A percentile compares a stretch with the other conserved stretches of the same genome.
Conservation (phyloP, 2,797 vertebrate genomes). For the Chlorospingus flavigularis region DNA sequence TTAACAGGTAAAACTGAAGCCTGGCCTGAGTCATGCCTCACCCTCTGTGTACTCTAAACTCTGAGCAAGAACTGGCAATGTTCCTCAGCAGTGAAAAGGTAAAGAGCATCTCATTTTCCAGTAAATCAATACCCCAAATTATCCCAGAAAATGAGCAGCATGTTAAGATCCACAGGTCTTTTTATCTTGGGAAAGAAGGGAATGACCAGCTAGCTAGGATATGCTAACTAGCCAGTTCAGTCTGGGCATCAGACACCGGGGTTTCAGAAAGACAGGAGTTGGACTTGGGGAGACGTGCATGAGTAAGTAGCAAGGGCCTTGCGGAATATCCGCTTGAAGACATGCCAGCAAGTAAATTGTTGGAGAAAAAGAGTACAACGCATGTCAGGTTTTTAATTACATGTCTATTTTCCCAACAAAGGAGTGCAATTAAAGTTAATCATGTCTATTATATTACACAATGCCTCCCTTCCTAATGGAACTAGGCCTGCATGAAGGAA, state of each 20-base stretch:
- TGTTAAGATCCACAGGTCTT: neutral
- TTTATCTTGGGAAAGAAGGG: neutral
- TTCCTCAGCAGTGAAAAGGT: neutral
- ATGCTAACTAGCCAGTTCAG: neutral
- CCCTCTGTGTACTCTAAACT: neutral
- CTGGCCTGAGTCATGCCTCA: no score
- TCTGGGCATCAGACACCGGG: rapidly evolving
- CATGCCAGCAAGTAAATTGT: conserved; percentile 34
- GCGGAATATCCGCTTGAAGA: conserved; percentile 2
- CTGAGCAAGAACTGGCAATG: neutral
- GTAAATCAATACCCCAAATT: neutral
- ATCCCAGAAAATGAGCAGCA: neutral
- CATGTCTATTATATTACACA: conserved; percentile 58
- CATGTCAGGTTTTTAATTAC: conserved; percentile 66
- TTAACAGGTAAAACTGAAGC: neutral
- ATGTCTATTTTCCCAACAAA: conserved; percentile 66
- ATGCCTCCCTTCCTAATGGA: conserved; percentile 52
- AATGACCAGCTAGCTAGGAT: neutral
- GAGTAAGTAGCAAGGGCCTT: neutral
- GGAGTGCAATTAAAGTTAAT: conserved; percentile 64
- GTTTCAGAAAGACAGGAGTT: neutral
- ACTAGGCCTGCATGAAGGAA: conserved; percentile 55
- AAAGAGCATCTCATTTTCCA: neutral
- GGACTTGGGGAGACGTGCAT: neutral
- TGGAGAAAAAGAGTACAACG: conserved; percentile 13